A percentile compares a stretch with the other conserved stretches of the same genome.
Conservation (phyloP, 2,113 vertebrate genomes). For the Pristiophorus japonicus region DNA sequence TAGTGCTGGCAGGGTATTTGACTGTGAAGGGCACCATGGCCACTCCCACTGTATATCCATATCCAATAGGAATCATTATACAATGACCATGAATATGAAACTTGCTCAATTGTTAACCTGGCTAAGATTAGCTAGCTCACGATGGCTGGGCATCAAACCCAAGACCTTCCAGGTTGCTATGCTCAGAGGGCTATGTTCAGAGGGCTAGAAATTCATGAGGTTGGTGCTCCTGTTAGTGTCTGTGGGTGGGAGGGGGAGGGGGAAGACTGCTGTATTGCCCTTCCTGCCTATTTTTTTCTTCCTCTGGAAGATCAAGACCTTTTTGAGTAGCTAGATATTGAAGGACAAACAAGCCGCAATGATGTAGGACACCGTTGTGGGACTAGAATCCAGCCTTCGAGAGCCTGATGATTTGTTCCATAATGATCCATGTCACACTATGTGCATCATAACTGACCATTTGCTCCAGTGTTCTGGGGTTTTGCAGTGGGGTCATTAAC, state of each 20-base stretch:
- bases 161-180: background rate
- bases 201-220: no score
- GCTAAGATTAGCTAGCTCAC: background rate
- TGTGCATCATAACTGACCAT: background rate
- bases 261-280: background rate
- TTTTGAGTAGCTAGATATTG: background rate
- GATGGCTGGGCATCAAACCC: background rate
- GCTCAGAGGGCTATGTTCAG: no score
- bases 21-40: no score
- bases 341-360: background rate
- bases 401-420: background rate
- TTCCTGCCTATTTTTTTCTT: background rate
- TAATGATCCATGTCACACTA: background rate
- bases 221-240: no score
- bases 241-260: no score
- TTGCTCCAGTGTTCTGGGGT: background rate
- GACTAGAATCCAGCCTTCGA: background rate
- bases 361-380: background rate
- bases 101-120: background rate
- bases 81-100: background rate
- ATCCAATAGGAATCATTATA: background rate
- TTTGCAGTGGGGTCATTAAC: background rate
- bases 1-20: no score
- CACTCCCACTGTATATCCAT: background rate
- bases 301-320: background rate